phyloP scores from a whole-genome alignment of 2,888 invertebrate species.

The Lasius platythorax region DNA sequence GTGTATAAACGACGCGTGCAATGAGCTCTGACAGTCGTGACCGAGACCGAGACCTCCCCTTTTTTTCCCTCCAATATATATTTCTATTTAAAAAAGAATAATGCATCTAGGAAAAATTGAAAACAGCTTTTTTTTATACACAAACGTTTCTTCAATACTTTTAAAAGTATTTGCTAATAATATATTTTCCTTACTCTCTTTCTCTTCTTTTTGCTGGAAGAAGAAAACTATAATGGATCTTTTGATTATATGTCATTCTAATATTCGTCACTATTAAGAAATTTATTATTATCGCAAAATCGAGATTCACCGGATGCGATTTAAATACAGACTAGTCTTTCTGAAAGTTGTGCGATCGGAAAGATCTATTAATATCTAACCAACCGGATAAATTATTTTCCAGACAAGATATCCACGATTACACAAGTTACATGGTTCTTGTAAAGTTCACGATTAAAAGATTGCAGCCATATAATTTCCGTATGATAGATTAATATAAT shows the following conservation, averaged over 20 bases:
- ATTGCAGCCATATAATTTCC: neutral
- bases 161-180: neutral
- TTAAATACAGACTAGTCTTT: conserved; percentile 9
- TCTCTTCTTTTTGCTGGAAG: neutral
- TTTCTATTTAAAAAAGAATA: neutral
- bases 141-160: neutral
- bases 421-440: neutral
- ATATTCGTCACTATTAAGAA: neutral
- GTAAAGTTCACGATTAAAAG: conserved; percentile 16
- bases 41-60: conserved; percentile 22
- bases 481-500: neutral
- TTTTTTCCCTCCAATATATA: conserved; percentile 1
- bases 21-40: conserved; percentile 44
- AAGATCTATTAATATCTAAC: conserved; percentile 21
- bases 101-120: neutral
- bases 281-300: neutral
- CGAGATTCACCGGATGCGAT: neutral
- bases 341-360: neutral
- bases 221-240: neutral
- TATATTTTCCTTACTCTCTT: neutral
- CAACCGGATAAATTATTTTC: conserved; percentile 13
- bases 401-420: conserved; percentile 7
- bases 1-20: conserved; percentile 47
- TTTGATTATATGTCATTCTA: neutral
- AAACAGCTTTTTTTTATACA: neutral